Conservation (phyloP, 2,113 vertebrate species). For the Apteryx mantelli region DNA sequence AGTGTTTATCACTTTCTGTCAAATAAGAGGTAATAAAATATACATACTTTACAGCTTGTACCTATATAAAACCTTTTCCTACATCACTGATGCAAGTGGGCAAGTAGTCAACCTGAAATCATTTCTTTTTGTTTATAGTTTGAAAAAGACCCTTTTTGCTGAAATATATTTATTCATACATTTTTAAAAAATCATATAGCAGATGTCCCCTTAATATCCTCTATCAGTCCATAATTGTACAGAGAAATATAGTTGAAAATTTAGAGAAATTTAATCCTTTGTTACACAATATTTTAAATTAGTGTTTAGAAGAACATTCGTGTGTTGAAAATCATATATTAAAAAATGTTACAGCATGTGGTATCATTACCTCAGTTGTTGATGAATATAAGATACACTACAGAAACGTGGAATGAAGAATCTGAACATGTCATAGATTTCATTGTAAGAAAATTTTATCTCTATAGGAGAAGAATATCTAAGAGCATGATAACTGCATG, state of each 20-base stretch:
- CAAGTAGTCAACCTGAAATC: background rate
- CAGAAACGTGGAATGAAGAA: background rate
- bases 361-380: background rate
- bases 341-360: background rate
- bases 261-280: background rate
- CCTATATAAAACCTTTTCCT: background rate
- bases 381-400: background rate
- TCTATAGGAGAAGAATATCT: background rate
- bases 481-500: background rate
- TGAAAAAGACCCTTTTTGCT: background rate
- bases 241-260: background rate
- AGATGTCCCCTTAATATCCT: background rate
- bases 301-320: background rate
- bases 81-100: background rate
- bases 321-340: background rate
- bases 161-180: background rate
- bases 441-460: background rate
- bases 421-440: background rate
- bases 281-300: background rate
- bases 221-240: background rate
- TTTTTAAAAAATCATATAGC: background rate
- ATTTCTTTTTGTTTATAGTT: background rate
- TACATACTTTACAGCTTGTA: background rate
- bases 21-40: background rate
- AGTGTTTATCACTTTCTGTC: background rate